Conservation (phyloP, 2,888 invertebrate genomes). For the Leptogaster cylindrica region DNA sequence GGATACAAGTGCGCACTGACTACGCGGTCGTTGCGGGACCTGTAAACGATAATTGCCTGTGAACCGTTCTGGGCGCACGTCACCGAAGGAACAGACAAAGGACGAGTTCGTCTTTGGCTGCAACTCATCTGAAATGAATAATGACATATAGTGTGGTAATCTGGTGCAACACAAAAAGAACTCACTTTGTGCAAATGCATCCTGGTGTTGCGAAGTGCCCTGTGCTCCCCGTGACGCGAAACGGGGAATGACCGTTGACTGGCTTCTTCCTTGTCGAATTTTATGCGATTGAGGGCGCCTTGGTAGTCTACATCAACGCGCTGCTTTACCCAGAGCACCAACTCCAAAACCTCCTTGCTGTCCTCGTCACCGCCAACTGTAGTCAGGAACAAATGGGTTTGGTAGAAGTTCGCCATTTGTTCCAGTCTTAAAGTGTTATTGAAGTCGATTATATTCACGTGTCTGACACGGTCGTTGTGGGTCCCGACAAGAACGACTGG, state of each 20-base stretch:
- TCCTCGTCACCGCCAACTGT: not conserved
- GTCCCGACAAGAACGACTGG: slow-evolving; percentile 56
- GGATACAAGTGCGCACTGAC: no score
- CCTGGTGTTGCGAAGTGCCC: not conserved
- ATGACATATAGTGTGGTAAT: not conserved
- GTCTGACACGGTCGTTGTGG: slow-evolving; percentile 52
- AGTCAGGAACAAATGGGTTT: slow-evolving; percentile 44
- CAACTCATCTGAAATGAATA: not conserved
- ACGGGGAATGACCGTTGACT: not conserved
- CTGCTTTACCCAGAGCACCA: not conserved
- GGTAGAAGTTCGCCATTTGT: slow-evolving; percentile 51
- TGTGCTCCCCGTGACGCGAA: not conserved
- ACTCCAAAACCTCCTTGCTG: not conserved
- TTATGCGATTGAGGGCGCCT: not conserved
- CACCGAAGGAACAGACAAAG: no score
- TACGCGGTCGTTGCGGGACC: no score
- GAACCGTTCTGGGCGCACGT: no score
- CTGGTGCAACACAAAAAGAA: not conserved
- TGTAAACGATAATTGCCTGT: no score
- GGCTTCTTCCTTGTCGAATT: slow-evolving; percentile 16
- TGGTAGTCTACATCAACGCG: not conserved
- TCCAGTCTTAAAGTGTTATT: slow-evolving; percentile 56
- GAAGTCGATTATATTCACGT: slow-evolving; percentile 56
- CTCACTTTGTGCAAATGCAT: not conserved
- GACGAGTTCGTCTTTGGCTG: no score